Evolutionary conservation across 2,113 vertebrate genomes (phyloP).

Genomic region (Mellivora capensis): DNA sequence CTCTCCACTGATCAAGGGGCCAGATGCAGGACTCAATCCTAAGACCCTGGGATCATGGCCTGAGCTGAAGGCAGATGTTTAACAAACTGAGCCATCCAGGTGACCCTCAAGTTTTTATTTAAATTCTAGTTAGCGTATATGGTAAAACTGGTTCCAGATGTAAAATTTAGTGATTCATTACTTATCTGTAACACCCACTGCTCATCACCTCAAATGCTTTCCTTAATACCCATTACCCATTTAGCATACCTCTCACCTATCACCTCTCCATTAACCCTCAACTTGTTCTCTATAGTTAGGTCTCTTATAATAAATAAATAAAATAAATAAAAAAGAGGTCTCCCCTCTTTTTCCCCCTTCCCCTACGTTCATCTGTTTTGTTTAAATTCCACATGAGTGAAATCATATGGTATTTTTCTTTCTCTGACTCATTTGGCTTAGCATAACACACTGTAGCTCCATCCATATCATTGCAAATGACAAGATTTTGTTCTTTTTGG

Average conservation of each 20-base stretch:
- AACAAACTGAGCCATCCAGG: no score
- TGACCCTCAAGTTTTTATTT: not conserved
- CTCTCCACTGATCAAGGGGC: no score
- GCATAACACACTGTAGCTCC: not conserved
- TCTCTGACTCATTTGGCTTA: not conserved
- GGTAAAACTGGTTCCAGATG: not conserved
- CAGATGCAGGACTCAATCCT: no score
- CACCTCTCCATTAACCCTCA: not conserved
- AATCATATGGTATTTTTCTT: not conserved
- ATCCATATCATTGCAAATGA: not conserved
- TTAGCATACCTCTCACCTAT: not conserved
- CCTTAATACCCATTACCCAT: not conserved
- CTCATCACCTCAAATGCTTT: not conserved
- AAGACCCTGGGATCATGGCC: no score
- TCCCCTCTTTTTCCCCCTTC: not conserved
- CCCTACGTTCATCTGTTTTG: not conserved
- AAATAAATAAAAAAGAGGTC: no score
- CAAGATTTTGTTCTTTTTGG: not conserved
- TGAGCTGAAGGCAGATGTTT: no score
- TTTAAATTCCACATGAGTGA: not conserved
- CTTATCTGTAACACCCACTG: not conserved
- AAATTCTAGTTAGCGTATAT: not conserved
- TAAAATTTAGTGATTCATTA: not conserved
- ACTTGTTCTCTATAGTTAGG: not conserved
- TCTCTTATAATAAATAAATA: not conserved